Evolutionary conservation across 2,113 vertebrate species (phyloP).

Genomic region (Gambusia affinis): DNA sequence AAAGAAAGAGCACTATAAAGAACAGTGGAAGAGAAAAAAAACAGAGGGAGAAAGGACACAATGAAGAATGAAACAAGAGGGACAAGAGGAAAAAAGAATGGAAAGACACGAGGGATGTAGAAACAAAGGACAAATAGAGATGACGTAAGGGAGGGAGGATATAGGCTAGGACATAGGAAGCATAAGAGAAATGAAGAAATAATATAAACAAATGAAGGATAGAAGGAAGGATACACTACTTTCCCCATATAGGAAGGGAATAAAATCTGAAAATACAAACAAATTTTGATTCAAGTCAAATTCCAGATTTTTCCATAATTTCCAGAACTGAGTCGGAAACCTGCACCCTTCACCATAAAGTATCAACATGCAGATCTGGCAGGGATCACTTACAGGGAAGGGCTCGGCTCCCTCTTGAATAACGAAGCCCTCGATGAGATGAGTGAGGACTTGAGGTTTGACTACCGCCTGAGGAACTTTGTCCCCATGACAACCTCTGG

Average conservation of each 20-base stretch:
- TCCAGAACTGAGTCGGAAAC: background rate
- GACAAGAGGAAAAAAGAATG: background rate
- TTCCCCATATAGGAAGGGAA: too few species aligned
- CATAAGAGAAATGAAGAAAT: too few species aligned
- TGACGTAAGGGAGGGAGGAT: too few species aligned
- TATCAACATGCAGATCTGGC: background rate
- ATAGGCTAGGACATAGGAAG: too few species aligned
- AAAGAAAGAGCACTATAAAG: too few species aligned
- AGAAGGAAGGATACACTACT: too few species aligned
- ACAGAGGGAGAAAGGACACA: background rate
- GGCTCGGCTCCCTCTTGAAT: slow-evolving; percentile 99
- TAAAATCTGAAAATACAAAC: too few species aligned
- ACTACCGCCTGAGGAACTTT: slow-evolving; percentile 94
- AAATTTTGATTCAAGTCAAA: too few species aligned
- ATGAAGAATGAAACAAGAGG: background rate
- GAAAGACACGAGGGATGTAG: too few species aligned
- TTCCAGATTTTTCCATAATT: too few species aligned
- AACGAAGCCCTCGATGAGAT: slow-evolving; percentile 98
- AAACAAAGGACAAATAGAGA: too few species aligned
- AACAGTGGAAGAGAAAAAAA: background rate
- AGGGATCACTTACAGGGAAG: slow-evolving; percentile 87
- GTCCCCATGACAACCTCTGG: slow-evolving; percentile 72
- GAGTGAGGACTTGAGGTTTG: slow-evolving; percentile 98
- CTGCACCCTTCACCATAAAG: background rate
- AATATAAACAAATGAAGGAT: too few species aligned